Base-by-base conservation (phyloP, 2,888 invertebrate species). In the Philereme transversata region DNA sequence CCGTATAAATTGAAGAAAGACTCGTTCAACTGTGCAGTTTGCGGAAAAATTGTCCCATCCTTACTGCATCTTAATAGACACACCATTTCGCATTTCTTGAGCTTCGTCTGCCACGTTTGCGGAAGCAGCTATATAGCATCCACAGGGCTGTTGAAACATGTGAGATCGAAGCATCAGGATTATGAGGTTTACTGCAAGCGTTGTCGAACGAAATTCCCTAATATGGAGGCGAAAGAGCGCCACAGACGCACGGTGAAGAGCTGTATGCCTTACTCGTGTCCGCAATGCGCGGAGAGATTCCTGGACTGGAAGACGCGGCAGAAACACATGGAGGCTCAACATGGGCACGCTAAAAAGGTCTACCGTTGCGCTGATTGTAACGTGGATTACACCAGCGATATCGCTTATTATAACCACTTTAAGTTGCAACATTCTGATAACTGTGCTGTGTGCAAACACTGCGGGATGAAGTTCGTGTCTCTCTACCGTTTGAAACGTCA, bases 181-280 rank as follows among this genome's bases (percentile, higher is more conserved):
- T 89, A 90, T 67, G 78, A 88, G 62, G 88, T 86, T 0, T 72
- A 78, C 0, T 91, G 90, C 70, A 85, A 84, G 62, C 79, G 78
- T 9, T 91, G 90, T 57, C 78, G 81, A 2, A 87, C 86, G 56
- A 79, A 82, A 0, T 91, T 91, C 63, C 88, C 91, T 0, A 85
- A 78, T 0, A 87, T 88, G 82, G 88, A 90, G 38, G 90, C 88
- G 0, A 90, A 89, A 57, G 86, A 88, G 60, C 80, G 79, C 5
- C 91, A 91, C 60, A 75, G 86, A 0, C 69, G 87, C 0, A 82
- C 82, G 0, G 86, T 87, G 50, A 90, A 89, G 49, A 82, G 84
- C 0, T 90, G 90, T 65, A 84, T 90, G 87, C 85, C 89, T 0
- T 90, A 91, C 67, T 82, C 84, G 33, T 91, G 90, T 65, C 80